These are phyloP conservation scores for Xenops minutus DNA, from an alignment of 2,797 vertebrate species.

Conservation along the genomic window DNA sequence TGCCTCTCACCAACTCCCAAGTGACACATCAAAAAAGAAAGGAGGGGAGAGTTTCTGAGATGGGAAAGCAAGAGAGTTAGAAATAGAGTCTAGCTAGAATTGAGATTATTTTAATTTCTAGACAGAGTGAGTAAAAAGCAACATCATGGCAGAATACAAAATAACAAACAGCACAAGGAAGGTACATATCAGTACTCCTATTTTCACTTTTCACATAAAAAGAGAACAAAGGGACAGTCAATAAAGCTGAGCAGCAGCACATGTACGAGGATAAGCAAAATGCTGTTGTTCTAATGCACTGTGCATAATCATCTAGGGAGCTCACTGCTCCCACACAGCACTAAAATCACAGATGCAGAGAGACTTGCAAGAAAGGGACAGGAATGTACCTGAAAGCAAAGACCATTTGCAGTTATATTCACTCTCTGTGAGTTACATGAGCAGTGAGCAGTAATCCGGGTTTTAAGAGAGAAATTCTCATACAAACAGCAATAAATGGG, in stretches of 20 bases:
- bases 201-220: slow-evolving; percentile 33
- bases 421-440: background rate
- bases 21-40: background rate
- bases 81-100: background rate
- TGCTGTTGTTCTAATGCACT: background rate
- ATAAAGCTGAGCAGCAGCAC: background rate
- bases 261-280: background rate
- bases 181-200: background rate
- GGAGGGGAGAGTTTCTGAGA: fast-evolving
- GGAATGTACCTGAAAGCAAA: slow-evolving; percentile 26
- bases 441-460: background rate
- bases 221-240: slow-evolving; percentile 44
- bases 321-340: background rate
- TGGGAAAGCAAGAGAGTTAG: background rate
- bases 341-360: background rate
- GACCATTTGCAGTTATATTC: background rate
- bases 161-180: slow-evolving; percentile 1
- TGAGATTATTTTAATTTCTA: slow-evolving; percentile 49
- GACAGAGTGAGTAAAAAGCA: background rate
- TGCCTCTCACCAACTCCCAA: background rate
- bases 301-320: background rate
- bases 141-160: background rate
- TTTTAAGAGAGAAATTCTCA: slow-evolving; percentile 17
- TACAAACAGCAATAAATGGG: background rate
- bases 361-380: background rate